phyloP scores from a whole-genome alignment of 2,888 invertebrate species.

The Chrysopilus asiliformis region DNA sequence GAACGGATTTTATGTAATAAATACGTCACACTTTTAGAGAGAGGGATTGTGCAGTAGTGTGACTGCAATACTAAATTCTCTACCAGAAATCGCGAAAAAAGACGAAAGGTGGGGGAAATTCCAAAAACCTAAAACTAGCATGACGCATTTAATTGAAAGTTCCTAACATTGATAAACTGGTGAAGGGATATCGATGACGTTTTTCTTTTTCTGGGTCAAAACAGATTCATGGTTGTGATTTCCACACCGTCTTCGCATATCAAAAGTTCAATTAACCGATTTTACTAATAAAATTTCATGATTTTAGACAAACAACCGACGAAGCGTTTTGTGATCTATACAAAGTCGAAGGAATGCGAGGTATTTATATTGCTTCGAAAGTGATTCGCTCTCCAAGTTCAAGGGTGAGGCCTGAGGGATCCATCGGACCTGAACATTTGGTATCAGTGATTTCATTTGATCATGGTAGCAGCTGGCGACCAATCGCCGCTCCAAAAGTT shows the following conservation, averaged over 20 bases:
- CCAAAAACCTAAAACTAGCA: too few relatives aligned
- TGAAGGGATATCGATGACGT: too few relatives aligned
- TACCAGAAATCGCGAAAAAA: too few relatives aligned
- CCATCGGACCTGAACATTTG: conserved; percentile 60
- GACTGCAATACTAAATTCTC: too few relatives aligned
- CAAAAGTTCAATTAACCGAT: not conserved
- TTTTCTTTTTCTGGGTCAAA: too few relatives aligned
- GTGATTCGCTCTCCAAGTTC: conserved; percentile 41
- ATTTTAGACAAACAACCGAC: conserved; percentile 56
- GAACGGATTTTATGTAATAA: conserved; percentile 11
- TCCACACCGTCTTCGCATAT: not conserved
- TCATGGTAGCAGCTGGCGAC: conserved; percentile 73
- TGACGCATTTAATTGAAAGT: too few relatives aligned
- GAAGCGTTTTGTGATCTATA: conserved; percentile 79
- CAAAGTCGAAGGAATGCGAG: conserved; percentile 72
- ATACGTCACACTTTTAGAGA: too few relatives aligned
- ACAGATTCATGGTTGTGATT: too few relatives aligned
- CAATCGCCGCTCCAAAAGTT: conserved; percentile 53
- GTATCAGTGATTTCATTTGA: conserved; percentile 72
- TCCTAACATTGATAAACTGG: too few relatives aligned
- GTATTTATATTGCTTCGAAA: conserved; percentile 81
- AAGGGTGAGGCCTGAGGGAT: conserved; percentile 18
- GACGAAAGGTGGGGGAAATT: too few relatives aligned
- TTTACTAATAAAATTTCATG: too few relatives aligned
- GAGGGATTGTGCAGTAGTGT: too few relatives aligned